Base-by-base conservation (phyloP, 2,797 vertebrate species). In the Megaceryle alcyon region DNA sequence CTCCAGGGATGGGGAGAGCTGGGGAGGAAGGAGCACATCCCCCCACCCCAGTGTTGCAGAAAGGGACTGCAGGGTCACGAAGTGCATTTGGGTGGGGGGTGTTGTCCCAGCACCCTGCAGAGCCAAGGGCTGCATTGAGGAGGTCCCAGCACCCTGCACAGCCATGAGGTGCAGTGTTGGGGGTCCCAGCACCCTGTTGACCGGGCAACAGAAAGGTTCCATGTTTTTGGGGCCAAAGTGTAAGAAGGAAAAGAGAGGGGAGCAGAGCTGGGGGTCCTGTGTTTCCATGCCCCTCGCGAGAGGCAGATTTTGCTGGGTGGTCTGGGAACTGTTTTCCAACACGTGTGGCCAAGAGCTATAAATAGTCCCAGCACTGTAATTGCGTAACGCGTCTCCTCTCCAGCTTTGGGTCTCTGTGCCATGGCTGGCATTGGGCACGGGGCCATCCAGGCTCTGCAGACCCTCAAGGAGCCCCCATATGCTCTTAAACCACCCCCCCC, bases 311-410 rank as follows among this genome's bases (percentile, higher is more conserved):
- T 78, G 77, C 20, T 8, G 46, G 70, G 65, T 16, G 61, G 84
- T 75, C 90, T n/a, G 75, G 75, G 76, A 86, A 87, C 87, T 72
- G 33, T 92, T 92, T 95, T 87, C 83, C 95, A 20, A 20, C 7
- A 1, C 9, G 15, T 15, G 2, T 53, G 63, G 85, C 96, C 96
- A 86, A 53, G 87, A 37, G 76, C 82, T 94, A 95, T 94, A 95
- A 96, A 97, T 95, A 96, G 25, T 12, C 48, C 33, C 44, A 1
- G 82, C 76, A 22, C 95, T 78, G 94, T 78, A 60, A 73, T 81
- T 88, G 71, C 61, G 5, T 70, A 88, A 94, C 15, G 21, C 12
- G 5, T 23, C 92, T 93, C 76, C 82, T 3, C 88, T 29, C 80
- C 39, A 7, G 37, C 81, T 21, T 10, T 21, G 28, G 76, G 59